Evolutionary conservation across 2,797 vertebrate species (phyloP).

Genomic region (Varecia variegata): DNA sequence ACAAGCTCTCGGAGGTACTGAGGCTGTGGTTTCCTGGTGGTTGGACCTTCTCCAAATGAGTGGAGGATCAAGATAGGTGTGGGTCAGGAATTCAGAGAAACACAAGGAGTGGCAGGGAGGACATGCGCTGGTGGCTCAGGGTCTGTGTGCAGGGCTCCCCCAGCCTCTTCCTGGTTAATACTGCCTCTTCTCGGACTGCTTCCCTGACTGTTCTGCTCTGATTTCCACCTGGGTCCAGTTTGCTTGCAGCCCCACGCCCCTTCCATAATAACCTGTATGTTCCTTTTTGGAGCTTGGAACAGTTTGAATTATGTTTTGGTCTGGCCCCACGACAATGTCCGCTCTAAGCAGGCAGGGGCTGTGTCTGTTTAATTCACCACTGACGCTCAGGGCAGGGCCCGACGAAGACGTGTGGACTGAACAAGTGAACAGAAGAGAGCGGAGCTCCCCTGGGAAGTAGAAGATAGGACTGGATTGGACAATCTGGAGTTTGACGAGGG

Average conservation of each 20-base stretch:
- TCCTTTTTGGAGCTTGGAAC: not conserved
- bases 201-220: not conserved
- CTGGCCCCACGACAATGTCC: not conserved
- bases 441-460: not conserved
- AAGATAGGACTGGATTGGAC: not conserved
- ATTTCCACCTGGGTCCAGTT: not conserved
- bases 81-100: not conserved
- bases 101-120: no score
- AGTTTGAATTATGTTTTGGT: not conserved
- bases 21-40: not conserved
- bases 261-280: not conserved
- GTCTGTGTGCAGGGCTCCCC: not conserved
- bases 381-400: not conserved
- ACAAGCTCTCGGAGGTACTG: not conserved
- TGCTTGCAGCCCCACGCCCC: not conserved
- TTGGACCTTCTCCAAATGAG: not conserved
- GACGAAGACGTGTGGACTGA: not conserved
- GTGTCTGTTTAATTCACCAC: not conserved
- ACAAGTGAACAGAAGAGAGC: not conserved
- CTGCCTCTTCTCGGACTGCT: not conserved
- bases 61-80: not conserved
- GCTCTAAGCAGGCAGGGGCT: not conserved
- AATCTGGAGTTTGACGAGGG: not conserved
- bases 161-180: not conserved
- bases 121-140: not conserved